Conservation (phyloP, 2,888 invertebrate species). For the Caenorhabditis zanzibari region DNA sequence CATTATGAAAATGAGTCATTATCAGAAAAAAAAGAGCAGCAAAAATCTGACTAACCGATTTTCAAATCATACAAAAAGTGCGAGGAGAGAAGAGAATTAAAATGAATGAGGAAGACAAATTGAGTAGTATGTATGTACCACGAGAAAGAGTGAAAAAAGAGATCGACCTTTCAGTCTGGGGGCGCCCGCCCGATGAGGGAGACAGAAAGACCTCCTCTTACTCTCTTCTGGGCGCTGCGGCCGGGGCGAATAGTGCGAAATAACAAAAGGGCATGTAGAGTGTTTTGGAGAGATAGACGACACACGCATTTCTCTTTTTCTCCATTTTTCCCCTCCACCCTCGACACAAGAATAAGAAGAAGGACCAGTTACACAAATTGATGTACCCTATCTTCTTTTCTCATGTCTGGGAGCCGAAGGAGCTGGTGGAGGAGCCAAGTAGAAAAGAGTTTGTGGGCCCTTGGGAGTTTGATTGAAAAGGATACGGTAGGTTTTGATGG, state of each 20-base stretch:
- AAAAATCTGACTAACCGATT: slow-evolving; percentile 11
- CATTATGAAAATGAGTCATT: slow-evolving; percentile 22
- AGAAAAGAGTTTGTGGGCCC: background rate
- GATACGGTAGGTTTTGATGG: slow-evolving; percentile 19
- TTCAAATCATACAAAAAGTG: slow-evolving; percentile 18
- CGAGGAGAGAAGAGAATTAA: background rate
- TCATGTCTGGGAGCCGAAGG: slow-evolving; percentile 14
- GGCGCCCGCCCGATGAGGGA: slow-evolving; percentile 32
- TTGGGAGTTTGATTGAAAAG: slow-evolving; percentile 9
- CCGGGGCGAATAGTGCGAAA: slow-evolving; percentile 39
- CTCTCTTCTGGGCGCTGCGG: slow-evolving; percentile 21
- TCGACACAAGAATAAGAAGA: slow-evolving; percentile 23
- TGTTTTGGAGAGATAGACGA: slow-evolving; percentile 56
- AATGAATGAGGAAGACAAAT: slow-evolving; percentile 23
- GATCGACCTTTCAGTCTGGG: slow-evolving; percentile 48
- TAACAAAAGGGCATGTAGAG: slow-evolving; percentile 65
- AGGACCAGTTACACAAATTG: slow-evolving; percentile 57
- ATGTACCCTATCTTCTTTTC: slow-evolving; percentile 35
- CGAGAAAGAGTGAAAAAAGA: slow-evolving; percentile 16
- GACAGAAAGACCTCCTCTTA: slow-evolving; percentile 7
- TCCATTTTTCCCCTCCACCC: slow-evolving; percentile 27
- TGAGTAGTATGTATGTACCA: slow-evolving; percentile 36
- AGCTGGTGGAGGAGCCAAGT: background rate
- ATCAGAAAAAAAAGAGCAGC: slow-evolving; percentile 8
- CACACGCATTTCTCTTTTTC: slow-evolving; percentile 11